A percentile compares a stretch with the other conserved stretches of the same genome.
phyloP scores from a whole-genome alignment of 2,888 invertebrate genomes.

The Bhutanitis thaidina region DNA sequence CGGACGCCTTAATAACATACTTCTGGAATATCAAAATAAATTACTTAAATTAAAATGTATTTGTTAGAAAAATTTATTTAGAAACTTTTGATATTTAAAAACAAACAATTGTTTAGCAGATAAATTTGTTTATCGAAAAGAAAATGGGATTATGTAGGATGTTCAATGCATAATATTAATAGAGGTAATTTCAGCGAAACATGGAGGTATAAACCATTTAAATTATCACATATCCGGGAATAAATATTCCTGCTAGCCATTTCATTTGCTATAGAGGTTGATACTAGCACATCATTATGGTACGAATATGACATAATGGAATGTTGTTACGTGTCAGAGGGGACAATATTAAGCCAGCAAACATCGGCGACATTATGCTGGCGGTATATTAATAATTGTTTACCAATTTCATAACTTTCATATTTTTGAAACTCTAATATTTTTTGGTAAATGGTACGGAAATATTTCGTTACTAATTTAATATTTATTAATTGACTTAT shows the following conservation, averaged over 20 bases:
- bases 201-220: constrained; percentile 25
- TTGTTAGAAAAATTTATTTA: too few relatives aligned
- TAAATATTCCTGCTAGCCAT: constrained; percentile 33
- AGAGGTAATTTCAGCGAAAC: constrained; percentile 16
- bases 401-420: constrained; percentile 5
- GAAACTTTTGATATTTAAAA: too few relatives aligned
- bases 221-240: constrained; percentile 29
- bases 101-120: too few relatives aligned
- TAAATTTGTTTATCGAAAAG: too few relatives aligned
- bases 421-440: not conserved
- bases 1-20: too few relatives aligned
- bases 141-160: not conserved
- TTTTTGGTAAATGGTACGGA: too few relatives aligned
- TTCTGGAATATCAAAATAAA: too few relatives aligned
- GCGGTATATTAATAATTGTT: constrained; percentile 16
- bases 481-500: too few relatives aligned
- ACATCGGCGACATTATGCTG: constrained; percentile 21
- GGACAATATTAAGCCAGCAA: constrained; percentile 39
- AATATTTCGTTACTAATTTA: too few relatives aligned
- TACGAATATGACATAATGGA: constrained; percentile 50
- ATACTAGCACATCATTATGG: constrained; percentile 47
- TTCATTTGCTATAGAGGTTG: constrained; percentile 46
- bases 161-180: constrained; percentile 9
- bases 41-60: too few relatives aligned
- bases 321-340: constrained; percentile 44